Percentiles rank a stretch among this genome's conserved stretches.
Conservation (phyloP, 1,140 invertebrate genomes). For the Vanessa atalanta region DNA sequence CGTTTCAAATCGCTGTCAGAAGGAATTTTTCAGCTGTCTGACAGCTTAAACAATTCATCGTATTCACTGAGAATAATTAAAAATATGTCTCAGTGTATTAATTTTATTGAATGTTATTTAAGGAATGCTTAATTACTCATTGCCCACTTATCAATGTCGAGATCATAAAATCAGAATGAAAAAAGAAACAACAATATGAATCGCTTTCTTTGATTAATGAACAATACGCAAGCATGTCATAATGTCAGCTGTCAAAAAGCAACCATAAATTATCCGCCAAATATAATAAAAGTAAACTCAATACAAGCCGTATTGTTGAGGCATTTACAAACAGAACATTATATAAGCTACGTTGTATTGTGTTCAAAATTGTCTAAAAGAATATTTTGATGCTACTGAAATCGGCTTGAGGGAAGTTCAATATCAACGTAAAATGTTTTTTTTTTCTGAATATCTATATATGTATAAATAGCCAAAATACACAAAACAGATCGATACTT, state of each 20-base stretch:
- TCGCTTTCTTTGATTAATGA: slow-evolving; percentile 52
- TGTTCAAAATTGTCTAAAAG: slow-evolving; percentile 26
- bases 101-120: background rate
- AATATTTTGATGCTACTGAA: slow-evolving; percentile 18
- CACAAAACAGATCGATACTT: no score
- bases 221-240: slow-evolving; percentile 43
- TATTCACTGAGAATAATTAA: background rate
- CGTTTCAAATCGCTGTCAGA: no score
- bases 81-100: background rate
- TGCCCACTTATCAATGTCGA: slow-evolving; percentile 37
- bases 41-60: no score
- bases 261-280: slow-evolving; percentile 50
- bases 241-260: slow-evolving; percentile 50
- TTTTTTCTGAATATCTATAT: no score
- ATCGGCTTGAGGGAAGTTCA: background rate
- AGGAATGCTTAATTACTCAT: slow-evolving; percentile 42
- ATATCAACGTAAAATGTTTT: no score
- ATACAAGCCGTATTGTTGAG: slow-evolving; percentile 29
- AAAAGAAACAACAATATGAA: slow-evolving; percentile 42
- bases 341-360: slow-evolving; percentile 24
- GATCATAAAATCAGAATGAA: slow-evolving; percentile 33
- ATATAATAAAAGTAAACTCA: slow-evolving; percentile 38
- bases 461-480: no score
- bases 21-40: no score
- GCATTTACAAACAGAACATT: slow-evolving; percentile 21